Percentiles rank a stretch among this genome's conserved stretches.
Evolutionary conservation across 1,140 invertebrate genomes (phyloP).

Genomic region (Gonioctena quinquepunctata): DNA sequence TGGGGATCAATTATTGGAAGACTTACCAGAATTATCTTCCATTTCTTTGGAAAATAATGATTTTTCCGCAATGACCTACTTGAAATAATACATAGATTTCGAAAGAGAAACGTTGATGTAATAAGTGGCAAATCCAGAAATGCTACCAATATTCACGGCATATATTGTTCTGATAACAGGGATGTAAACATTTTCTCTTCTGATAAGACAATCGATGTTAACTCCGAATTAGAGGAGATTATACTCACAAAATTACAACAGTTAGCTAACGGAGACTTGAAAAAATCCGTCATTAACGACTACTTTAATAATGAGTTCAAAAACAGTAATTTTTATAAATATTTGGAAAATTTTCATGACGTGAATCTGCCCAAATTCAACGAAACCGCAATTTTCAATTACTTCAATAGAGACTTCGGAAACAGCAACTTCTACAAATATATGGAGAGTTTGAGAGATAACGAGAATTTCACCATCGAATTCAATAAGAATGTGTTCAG

Average conservation of each 20-base stretch:
- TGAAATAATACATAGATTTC: conserved; percentile 1
- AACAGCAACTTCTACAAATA: conserved; percentile 1
- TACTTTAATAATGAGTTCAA: conserved; percentile 8
- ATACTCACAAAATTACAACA: neutral
- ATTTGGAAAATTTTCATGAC: conserved; percentile 11
- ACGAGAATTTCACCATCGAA: neutral
- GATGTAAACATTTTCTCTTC: neutral
- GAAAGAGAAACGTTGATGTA: neutral
- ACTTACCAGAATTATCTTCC: neutral
- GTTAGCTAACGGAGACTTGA: neutral
- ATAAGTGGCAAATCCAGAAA: neutral
- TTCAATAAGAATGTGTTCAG: neutral
- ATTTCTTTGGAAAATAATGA: neutral
- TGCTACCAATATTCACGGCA: neutral
- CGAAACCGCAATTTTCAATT: neutral
- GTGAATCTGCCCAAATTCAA: neutral
- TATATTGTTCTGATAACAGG: conserved; percentile 3
- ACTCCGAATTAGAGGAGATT: neutral
- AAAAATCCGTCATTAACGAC: neutral
- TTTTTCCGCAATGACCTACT: neutral
- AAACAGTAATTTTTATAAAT: conserved; percentile 16
- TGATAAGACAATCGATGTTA: neutral
- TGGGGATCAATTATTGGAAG: neutral
- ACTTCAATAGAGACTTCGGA: neutral
- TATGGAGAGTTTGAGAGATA: conserved; percentile 1